These are phyloP conservation scores for Alligator mississippiensis DNA, from an alignment of 2,113 vertebrate genomes.

Conservation along the genomic window DNA sequence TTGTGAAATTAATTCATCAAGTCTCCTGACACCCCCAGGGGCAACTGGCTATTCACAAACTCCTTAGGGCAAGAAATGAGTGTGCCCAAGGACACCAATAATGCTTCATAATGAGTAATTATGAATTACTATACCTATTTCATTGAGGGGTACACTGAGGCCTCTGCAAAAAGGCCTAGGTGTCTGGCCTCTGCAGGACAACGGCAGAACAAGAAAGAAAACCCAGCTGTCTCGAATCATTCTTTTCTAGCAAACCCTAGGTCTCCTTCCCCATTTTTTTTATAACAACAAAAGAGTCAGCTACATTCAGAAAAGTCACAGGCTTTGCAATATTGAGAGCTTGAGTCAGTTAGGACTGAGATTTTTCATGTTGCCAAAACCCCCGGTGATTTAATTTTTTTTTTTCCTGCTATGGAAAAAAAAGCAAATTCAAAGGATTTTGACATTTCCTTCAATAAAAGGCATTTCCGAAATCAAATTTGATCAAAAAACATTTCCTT, in stretches of 20 bases:
- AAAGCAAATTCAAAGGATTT: background rate
- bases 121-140: constrained; percentile 45
- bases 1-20: constrained; percentile 78
- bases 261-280: background rate
- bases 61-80: constrained; percentile 73
- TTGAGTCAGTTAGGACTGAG: background rate
- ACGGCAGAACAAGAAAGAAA: background rate
- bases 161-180: accelerated
- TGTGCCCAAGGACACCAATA: constrained; percentile 69
- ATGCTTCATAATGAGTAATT: constrained; percentile 59
- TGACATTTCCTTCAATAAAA: background rate
- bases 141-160: background rate
- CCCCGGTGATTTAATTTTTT: background rate
- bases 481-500: too few species aligned
- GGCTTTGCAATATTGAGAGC: background rate
- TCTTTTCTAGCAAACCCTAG: background rate
- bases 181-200: background rate
- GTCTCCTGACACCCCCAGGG: constrained; percentile 73
- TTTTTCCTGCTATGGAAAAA: background rate
- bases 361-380: background rate
- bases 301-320: background rate
- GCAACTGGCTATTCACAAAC: constrained; percentile 74
- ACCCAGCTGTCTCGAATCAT: background rate
- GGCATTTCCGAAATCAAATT: background rate
- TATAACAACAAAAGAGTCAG: background rate